Evolutionary conservation across 92 coral and sea anemone species (phyloP), one percentile per base, ranked within the genome.

Genomic region (Phymanthus crucifer): DNA sequence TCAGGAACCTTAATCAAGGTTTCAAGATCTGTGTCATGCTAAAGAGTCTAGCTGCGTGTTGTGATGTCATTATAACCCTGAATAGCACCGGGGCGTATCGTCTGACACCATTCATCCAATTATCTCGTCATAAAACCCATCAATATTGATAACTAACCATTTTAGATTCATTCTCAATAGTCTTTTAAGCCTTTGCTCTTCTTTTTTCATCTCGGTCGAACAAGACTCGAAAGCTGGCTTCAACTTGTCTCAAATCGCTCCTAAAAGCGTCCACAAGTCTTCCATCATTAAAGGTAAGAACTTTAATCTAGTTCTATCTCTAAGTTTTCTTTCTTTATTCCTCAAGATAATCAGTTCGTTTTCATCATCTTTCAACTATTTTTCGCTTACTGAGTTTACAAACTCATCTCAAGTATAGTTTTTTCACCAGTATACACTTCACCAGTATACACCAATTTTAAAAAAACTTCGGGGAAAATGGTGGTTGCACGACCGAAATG

Each of bases 21-120:
- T 54, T 54, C 64, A 54, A 61, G 68, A 27, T 61, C 35, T 61
- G 16, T 26, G 68, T n/a, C 68, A 61, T 61, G 68, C 68, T 27
- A 26, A n/a, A 18, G 29, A 61, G 17, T 34, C 35, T 10, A 61
- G 24, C 11, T 29, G 64, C 27, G 64, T 23, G 68, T 13, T 24
- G 68, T 26, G 27, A 61, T 61, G 14, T 26, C 14, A 61, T 27
- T 27, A 26, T 33, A 61, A 61, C 68, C 29, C 6, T 61, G 68
- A 61, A 61, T 61, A 34, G 68, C 29, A 11, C 29, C 13, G 1
- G 32, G 68, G 32, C 68, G 32, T 61, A 18, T 24, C 3, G 68
- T 61, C 68, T 61, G 68, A 61, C 29, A 61, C 11, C 36, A 61
- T 27, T 61, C 68, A 4, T 24, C 35, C 68, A 61, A 61, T 61